Conservation (phyloP, 2,113 vertebrate genomes). For the Dinomys branickii region DNA sequence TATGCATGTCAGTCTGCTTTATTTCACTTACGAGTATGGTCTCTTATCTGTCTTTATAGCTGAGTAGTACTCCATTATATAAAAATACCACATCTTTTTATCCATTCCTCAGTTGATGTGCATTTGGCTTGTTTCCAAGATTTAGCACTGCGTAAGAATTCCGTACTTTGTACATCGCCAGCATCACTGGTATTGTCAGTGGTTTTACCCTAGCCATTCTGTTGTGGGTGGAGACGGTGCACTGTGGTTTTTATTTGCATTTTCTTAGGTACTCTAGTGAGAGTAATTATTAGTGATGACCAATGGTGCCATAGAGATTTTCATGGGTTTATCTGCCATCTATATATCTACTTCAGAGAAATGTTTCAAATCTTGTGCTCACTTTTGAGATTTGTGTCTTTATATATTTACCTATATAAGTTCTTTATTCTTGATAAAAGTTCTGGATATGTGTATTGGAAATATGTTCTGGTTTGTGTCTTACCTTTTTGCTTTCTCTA, state of each 20-base stretch:
- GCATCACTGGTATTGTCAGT: neutral
- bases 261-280: neutral
- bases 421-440: neutral
- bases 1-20: too few relatives aligned
- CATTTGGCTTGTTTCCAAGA: too few relatives aligned
- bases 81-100: too few relatives aligned
- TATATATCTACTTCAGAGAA: neutral
- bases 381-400: constrained; percentile 25
- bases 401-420: neutral
- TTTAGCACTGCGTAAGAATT: neutral
- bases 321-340: neutral
- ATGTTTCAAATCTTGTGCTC: neutral
- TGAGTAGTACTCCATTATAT: too few relatives aligned
- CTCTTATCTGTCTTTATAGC: too few relatives aligned
- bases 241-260: neutral
- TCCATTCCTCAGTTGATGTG: too few relatives aligned
- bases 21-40: too few relatives aligned
- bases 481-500: constrained; percentile 10
- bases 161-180: neutral
- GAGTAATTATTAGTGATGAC: neutral
- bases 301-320: neutral
- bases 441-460: neutral
- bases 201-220: neutral
- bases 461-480: neutral
- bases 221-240: neutral